Evolutionary conservation across 2,888 invertebrate species (phyloP), one percentile per base, ranked within the genome.

Genomic region (Epinotia brunnichana): DNA sequence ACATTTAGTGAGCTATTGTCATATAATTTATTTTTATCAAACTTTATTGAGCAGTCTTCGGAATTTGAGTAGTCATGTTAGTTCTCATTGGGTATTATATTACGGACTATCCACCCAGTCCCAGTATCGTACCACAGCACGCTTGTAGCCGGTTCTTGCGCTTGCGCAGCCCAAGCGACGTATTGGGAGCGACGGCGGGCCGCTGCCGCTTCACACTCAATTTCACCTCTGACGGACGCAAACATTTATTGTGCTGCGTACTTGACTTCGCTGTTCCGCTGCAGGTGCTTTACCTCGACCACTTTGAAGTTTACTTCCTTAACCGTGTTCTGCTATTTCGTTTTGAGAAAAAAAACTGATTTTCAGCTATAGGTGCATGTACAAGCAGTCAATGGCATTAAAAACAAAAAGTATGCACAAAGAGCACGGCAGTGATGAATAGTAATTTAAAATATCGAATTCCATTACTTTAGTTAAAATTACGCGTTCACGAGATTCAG

Each of bases 131-230:
- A 90, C 88, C 77, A 61, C 70, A 75, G 21, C 41, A 83, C 89
- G 75, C 74, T 83, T 83, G 70, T 74, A 90, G 90, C 91, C 91
- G 92, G 91, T 92, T 91, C 78, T 87, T 83, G 85, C 86, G 88
- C 85, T 80, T 82, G 83, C 89, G 87, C 89, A 86, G 90, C 79
- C 87, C 86, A 84, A 86, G 85, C 89, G 91, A 91, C 89, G 89
- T 90, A 92, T 90, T 92, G 90, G 91, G 92, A 92, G 91, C 92
- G 92, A 92, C 91, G 91, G 88, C 90, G 87, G 82, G 87, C 88
- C 91, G 88, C 93, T 92, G 92, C 91, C 87, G 90, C 91, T 91
- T 92, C 92, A 92, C 93, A 93, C 90, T 91, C 92, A 92, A 93
- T 93, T 93, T 93, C 93, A 92, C 91, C 91, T 92, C 87, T 92